A percentile compares a stretch with the other conserved stretches of the same genome.
Conservation (phyloP, 2,113 vertebrate genomes). For the Passer montanus region DNA sequence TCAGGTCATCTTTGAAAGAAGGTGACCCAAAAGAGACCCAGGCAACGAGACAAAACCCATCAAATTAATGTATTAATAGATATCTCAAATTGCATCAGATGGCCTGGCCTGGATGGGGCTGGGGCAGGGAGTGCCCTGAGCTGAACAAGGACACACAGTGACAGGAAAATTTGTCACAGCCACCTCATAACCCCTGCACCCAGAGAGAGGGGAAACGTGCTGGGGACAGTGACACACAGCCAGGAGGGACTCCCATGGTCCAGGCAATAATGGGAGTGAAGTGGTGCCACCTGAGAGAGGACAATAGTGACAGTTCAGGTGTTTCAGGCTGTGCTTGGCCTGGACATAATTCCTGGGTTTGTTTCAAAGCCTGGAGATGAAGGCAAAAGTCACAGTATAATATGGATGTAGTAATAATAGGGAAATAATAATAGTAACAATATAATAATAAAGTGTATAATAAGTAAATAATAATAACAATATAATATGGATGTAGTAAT, state of each 20-base stretch:
- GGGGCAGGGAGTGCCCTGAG: neutral
- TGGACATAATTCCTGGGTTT: neutral
- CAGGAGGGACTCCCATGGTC: neutral
- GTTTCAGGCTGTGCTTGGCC: neutral
- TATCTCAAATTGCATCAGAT: neutral
- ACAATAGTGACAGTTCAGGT: neutral
- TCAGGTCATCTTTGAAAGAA: neutral
- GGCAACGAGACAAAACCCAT: neutral
- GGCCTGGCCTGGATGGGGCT: neutral
- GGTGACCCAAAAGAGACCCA: neutral
- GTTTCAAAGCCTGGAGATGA: neutral
- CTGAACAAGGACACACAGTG: neutral
- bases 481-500: too few relatives aligned
- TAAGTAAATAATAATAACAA: too few relatives aligned
- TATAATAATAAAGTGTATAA: too few relatives aligned
- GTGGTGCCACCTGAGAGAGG: neutral
- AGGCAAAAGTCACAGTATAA: neutral
- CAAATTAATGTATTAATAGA: neutral
- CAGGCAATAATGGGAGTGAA: neutral
- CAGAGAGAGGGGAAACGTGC: neutral
- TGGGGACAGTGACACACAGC: neutral
- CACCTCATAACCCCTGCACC: neutral
- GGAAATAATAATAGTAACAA: neutral
- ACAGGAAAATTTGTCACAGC: constrained; percentile 20
- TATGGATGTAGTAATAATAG: neutral